These are phyloP conservation scores for Ostrea denselamellosa DNA, from an alignment of 1,140 invertebrate genomes.

Conservation along the genomic window DNA sequence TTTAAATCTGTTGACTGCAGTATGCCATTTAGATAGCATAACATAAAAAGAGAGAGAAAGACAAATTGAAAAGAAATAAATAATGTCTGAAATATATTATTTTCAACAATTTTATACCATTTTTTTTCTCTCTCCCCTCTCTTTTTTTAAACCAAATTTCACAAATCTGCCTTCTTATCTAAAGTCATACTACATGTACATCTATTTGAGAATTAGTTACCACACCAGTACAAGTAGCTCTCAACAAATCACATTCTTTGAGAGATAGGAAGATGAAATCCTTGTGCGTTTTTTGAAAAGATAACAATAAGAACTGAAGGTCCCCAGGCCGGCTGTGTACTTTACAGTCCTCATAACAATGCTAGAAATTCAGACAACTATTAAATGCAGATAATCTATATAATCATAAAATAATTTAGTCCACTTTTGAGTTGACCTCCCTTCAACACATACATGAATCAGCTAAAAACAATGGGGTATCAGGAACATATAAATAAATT, in stretches of 20 bases:
- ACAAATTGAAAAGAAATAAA: not conserved
- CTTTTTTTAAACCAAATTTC: too few relatives aligned
- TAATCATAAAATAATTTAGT: slow-evolving; percentile 40
- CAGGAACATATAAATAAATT: slow-evolving; percentile 30
- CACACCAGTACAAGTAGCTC: slow-evolving; percentile 5
- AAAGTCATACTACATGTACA: not conserved
- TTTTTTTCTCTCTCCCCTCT: not conserved
- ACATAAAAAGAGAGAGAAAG: not conserved
- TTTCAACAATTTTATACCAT: not conserved
- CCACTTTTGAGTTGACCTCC: slow-evolving; percentile 31
- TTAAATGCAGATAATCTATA: slow-evolving; percentile 39
- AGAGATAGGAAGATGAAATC: slow-evolving; percentile 29
- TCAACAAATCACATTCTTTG: slow-evolving; percentile 22
- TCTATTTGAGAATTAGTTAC: slow-evolving; percentile 11
- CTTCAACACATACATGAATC: slow-evolving; percentile 33
- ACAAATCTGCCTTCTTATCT: too few relatives aligned
- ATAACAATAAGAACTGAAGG: not conserved
- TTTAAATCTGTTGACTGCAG: not conserved
- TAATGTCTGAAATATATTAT: not conserved
- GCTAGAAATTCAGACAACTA: slow-evolving; percentile 35
- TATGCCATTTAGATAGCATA: not conserved
- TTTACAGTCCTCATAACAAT: slow-evolving; percentile 23
- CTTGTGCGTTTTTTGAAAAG: not conserved
- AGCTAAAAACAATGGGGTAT: slow-evolving; percentile 32
- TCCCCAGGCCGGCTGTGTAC: not conserved